A percentile compares a stretch with the other conserved stretches of the same genome.
These are phyloP conservation scores for Macaria liturata DNA, from an alignment of 2,888 invertebrate genomes.

Conservation along the genomic window DNA sequence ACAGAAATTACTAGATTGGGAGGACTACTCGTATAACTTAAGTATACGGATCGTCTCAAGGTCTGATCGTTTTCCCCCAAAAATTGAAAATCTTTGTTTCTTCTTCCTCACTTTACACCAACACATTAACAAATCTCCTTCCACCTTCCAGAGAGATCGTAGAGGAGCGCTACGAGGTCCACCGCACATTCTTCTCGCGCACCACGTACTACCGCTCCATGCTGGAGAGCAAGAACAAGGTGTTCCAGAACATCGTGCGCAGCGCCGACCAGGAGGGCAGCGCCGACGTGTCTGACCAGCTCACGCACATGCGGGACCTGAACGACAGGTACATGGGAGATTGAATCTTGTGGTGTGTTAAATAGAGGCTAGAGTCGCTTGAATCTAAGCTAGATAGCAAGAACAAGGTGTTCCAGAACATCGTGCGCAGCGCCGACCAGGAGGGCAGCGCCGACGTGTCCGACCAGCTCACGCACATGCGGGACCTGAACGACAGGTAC, in stretches of 20 bases:
- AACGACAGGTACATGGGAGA: slow-evolving; percentile 86
- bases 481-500: no score
- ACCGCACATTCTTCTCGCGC: slow-evolving; percentile 94
- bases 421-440: no score
- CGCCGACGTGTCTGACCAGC: slow-evolving; percentile 88
- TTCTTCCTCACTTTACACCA: no score
- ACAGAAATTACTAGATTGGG: no score
- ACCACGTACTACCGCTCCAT: slow-evolving; percentile 96
- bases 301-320: slow-evolving; percentile 88
- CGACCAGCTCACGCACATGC: no score
- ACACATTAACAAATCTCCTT: no score
- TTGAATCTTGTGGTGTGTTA: neutral
- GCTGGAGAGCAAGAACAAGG: slow-evolving; percentile 97
- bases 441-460: no score
- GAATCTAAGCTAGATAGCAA: slow-evolving; percentile 97
- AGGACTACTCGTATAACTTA: no score
- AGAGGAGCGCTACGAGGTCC: slow-evolving; percentile 89
- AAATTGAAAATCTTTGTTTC: no score
- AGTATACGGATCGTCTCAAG: no score
- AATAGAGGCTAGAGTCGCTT: no score
- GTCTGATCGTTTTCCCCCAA: no score
- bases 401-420: slow-evolving; percentile 69
- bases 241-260: slow-evolving; percentile 93
- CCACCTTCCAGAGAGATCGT: slow-evolving; percentile 86
- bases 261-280: slow-evolving; percentile 89